Evolutionary conservation across 2,888 invertebrate species (phyloP).

Genomic region (Anthoptus insignis): DNA sequence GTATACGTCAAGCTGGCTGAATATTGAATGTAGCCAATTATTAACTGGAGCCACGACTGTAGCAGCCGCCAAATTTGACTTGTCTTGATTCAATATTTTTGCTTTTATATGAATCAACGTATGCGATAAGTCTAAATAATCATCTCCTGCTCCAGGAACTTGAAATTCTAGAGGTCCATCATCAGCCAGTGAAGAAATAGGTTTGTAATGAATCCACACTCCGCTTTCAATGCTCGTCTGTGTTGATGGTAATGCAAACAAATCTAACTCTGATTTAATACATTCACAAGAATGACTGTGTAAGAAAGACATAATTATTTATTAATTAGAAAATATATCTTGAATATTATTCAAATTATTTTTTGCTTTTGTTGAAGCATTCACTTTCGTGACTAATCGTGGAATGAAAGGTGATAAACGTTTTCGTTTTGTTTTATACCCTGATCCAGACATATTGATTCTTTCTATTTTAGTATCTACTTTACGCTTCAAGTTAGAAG

Average conservation of each 20-base stretch:
- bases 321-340: conserved; percentile 45
- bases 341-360: background rate
- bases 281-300: conserved; percentile 54
- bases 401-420: background rate
- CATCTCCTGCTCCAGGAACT: conserved; percentile 53
- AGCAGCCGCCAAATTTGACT: conserved; percentile 20
- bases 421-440: background rate
- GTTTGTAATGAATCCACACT: conserved; percentile 52
- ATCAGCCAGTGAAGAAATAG: conserved; percentile 51
- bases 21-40: conserved; percentile 54
- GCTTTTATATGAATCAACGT: conserved; percentile 48
- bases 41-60: too few relatives aligned
- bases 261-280: conserved; percentile 52
- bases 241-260: conserved; percentile 53
- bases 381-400: background rate
- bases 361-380: background rate
- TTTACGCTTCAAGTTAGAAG: too few relatives aligned
- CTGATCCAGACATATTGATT: conserved; percentile 1
- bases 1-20: conserved; percentile 50
- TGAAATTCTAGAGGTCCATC: conserved; percentile 50
- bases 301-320: conserved; percentile 49
- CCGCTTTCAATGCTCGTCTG: conserved; percentile 52
- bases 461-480: background rate
- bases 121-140: conserved; percentile 51
- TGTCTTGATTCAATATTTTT: conserved; percentile 46